A percentile compares a stretch with the other conserved stretches of the same genome.
Conservation (phyloP, 2,888 invertebrate genomes). For the Hoplodrina blanda region DNA sequence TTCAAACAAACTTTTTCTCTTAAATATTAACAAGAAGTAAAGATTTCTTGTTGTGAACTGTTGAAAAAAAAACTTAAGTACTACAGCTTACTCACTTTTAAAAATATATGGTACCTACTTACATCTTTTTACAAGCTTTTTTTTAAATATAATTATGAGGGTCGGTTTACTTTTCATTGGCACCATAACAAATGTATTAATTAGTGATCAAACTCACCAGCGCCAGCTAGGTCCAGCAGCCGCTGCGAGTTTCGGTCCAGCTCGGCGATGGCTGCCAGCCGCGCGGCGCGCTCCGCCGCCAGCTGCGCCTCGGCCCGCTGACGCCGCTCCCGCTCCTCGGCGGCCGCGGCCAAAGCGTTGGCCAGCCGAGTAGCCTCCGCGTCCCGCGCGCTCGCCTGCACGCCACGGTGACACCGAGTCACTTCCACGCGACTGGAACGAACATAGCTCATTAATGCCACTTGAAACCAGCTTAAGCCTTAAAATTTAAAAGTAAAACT, state of each 20-base stretch:
- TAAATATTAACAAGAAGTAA: no score
- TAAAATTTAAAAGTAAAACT: neutral
- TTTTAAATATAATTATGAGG: neutral
- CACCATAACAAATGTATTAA: no score
- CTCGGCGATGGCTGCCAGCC: constrained; percentile 94
- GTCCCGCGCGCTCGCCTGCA: constrained; percentile 92
- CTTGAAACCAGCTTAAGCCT: neutral
- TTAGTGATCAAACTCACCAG: constrained; percentile 76
- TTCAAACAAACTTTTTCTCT: no score
- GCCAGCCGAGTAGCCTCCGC: constrained; percentile 92
- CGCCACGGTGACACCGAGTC: constrained; percentile 89
- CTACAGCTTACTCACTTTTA: no score
- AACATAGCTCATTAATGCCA: neutral
- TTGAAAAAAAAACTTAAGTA: no score
- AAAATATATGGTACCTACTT: no score
- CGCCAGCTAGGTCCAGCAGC: constrained; percentile 91
- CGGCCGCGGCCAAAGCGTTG: constrained; percentile 91
- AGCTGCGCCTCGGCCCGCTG: constrained; percentile 91
- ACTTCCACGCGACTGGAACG: constrained; percentile 79
- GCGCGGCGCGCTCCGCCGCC: constrained; percentile 93
- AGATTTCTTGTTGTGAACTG: no score
- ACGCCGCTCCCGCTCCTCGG: constrained; percentile 91
- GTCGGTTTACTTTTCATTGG: constrained; percentile 2
- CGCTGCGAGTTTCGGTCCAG: constrained; percentile 94
- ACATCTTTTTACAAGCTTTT: neutral